These are phyloP conservation scores for Catharus bicknelli DNA, from an alignment of 2,113 vertebrate genomes.

Conservation along the genomic window DNA sequence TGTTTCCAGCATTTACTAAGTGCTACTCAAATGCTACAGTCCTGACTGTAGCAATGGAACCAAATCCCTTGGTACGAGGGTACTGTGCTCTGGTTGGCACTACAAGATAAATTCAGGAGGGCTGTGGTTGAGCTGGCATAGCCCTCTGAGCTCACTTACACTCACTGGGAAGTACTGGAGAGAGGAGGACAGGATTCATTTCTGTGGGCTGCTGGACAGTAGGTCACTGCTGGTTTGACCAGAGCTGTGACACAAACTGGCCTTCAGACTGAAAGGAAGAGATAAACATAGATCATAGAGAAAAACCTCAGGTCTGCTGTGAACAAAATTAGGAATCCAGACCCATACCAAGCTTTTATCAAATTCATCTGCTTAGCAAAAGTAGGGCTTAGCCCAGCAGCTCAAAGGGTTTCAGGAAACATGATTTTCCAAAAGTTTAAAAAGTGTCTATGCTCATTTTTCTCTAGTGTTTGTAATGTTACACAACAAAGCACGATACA, in stretches of 20 bases:
- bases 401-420: not conserved
- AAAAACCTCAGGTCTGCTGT: not conserved
- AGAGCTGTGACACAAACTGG: constrained; percentile 1
- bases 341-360: not conserved
- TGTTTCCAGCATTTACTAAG: constrained; percentile 16
- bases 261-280: constrained; percentile 41
- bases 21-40: constrained; percentile 5
- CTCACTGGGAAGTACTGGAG: not conserved
- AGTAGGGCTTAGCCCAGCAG: not conserved
- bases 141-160: not conserved
- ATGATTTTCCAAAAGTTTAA: constrained; percentile 4
- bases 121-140: not conserved
- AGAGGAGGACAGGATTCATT: not conserved
- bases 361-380: constrained; percentile 29
- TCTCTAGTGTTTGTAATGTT: constrained; percentile 57
- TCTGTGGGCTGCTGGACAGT: not conserved
- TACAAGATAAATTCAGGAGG: not conserved
- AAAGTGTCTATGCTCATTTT: constrained; percentile 50
- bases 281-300: not conserved
- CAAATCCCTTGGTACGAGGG: not conserved
- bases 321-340: constrained; percentile 3
- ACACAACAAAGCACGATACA: constrained; percentile 48
- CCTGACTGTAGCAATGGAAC: not conserved
- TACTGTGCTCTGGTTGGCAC: not conserved
- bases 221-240: not conserved